Evolutionary conservation across 2,888 invertebrate genomes (phyloP), one percentile per base, ranked within the genome.

Genomic region (Latheticus oryzae): DNA sequence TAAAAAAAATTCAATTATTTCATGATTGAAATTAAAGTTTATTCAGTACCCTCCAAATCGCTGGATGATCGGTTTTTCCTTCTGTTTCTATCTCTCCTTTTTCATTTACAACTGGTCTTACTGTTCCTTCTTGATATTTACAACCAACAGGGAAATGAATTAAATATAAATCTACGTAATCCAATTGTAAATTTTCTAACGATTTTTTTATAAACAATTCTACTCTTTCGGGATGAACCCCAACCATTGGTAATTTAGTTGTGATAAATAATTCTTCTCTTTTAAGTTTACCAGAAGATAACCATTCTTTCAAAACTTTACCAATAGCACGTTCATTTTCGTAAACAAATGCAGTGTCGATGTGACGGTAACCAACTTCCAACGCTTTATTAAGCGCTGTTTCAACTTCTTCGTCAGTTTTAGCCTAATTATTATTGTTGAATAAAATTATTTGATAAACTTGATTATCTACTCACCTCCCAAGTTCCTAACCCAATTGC

Each of bases 231-330:
- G 87, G 83, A 2, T 84, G 81, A 67, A 76, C 69, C 82, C 85
- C 85, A 66, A 80, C 76, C 8, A 85, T 83, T 5, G 87, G 85
- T 65, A 93, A 82, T 78, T 94, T 94, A 4, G 93, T 91, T 21
- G 89, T 89, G 28, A 94, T 83, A 73, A 91, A 93, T 0, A 94
- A 76, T 15, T 94, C 90, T 26, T 90, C 89, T 65, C 93, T 82
- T 67, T 82, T 87, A 1, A 86, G 71, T 68, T 84, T 84, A 40
- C 88, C 87, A 2, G 83, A 82, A 30, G 84, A 83, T 19, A 92
- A 77, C 87, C 90, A 89, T 60, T 84, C 82, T 65, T 85, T 83
- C 0, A 93, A 78, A 0, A 88, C 87, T 17, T 84, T 82, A 0
- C 93, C 93, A 61, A 93, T 84, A 0, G 83, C 82, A 0, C 81